Conservation (phyloP, 2,888 invertebrate species). For the Ditylenchus weischeri region DNA sequence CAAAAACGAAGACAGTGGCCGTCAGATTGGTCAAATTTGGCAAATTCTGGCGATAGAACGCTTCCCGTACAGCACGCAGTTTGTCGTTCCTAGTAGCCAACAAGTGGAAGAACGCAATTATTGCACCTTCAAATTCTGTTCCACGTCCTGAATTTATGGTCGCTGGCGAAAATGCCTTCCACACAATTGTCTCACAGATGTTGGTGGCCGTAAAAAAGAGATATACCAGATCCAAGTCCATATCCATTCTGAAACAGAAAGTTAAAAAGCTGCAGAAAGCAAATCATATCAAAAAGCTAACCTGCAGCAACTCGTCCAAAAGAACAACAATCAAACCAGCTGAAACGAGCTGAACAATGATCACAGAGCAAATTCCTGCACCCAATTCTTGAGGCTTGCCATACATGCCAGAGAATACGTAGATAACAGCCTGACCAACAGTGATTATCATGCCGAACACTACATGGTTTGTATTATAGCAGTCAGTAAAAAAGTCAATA, state of each 20-base stretch:
- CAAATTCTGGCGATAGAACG: constrained; percentile 96
- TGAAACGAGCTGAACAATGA: constrained; percentile 94
- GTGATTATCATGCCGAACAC: constrained; percentile 99
- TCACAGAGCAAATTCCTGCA: constrained; percentile 93
- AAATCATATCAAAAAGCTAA: constrained; percentile 60
- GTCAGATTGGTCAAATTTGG: constrained; percentile 98
- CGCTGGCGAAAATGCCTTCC: constrained; percentile 99
- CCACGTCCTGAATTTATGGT: constrained; percentile 83
- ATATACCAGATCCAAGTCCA: constrained; percentile 96
- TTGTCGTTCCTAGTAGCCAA: constrained; percentile 96
- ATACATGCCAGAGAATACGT: constrained; percentile 99
- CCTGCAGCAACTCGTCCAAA: constrained; percentile 88
- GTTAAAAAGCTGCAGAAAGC: too few species aligned
- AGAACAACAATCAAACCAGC: constrained; percentile 95
- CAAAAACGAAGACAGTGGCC: constrained; percentile 95
- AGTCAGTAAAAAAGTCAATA: not conserved
- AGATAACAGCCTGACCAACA: constrained; percentile 97
- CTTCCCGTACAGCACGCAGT: constrained; percentile 95
- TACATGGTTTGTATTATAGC: constrained; percentile 59
- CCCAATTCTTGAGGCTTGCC: constrained; percentile 96
- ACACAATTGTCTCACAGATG: constrained; percentile 99
- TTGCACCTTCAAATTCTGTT: constrained; percentile 98
- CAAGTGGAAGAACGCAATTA: constrained; percentile 96
- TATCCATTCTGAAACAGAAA: constrained; percentile 62
- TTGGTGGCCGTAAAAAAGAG: constrained; percentile 98